Base-by-base conservation (phyloP, 2,888 invertebrate species). In the Drosophila yooni region DNA sequence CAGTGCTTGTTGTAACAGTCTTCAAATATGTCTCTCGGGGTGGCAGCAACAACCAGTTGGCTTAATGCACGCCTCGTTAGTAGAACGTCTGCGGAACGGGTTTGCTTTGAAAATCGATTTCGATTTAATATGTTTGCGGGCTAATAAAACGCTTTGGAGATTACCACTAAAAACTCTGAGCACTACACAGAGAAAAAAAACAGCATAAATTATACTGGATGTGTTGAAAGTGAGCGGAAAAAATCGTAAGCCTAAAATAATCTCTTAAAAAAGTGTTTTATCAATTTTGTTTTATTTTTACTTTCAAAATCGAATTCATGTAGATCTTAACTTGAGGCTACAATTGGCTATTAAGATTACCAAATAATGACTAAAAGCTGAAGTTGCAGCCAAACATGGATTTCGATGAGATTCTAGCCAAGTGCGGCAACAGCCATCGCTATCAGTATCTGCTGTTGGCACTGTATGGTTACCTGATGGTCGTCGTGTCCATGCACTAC, bases 401-500 rank as follows among this genome's bases (percentile, higher is more conserved):
- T 82, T 93, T 94, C 40, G 94, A 94, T 76, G 90, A 91, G 43
- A 94, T 94, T 92, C 84, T 94, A 29, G 90, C 90, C 65, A 92
- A 93, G 78, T 94, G 93, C 40, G 94, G 94, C 8, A 94, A 94
- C 79, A 94, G 94, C 76, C 93, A 94, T 69, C 93, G 92, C 62
- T 94, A 94, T 82, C 94, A 94, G 79, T 91, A 92, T 33, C 89
- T 94, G 34, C 81, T 94, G 18, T 91, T 94, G 89, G 86, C 90
- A 3, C 88, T 94, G 2, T 94, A 94, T 79, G 93, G 94, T 58
- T 76, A 94, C 13, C 94, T 94, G 46, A 94, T 94, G 88, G 81
- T 94, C 3, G 88, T 94, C 29, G 93, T 94, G 2, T 94, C 94
- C 2, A 94, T 94, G 90, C 94, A 94, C 81, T 94, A 94, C 85